phyloP scores from a whole-genome alignment of 2,113 vertebrate genomes.

The Nothobranchius kuhntae region DNA sequence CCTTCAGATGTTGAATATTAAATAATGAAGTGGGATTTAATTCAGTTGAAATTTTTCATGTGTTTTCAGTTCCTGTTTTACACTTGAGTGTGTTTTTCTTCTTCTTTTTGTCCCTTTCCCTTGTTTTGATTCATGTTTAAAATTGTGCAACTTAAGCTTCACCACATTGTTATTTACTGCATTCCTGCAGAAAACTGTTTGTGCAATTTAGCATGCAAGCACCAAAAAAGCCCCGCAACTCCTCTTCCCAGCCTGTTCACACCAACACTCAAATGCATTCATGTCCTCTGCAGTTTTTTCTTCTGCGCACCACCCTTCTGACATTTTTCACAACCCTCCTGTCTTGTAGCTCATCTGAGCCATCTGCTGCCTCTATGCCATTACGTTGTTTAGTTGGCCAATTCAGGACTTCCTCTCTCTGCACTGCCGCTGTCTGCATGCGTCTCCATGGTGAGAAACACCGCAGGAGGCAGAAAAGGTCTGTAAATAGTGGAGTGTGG shows the following conservation, averaged over 20 bases:
- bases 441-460: conserved; percentile 53
- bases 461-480: conserved; percentile 49
- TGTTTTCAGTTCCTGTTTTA: background rate
- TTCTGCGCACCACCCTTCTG: conserved; percentile 7
- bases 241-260: conserved; percentile 26
- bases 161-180: conserved; percentile 34
- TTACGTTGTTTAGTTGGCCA: conserved; percentile 50
- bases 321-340: conserved; percentile 40
- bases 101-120: background rate
- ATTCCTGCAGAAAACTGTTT: conserved; percentile 20
- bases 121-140: conserved; percentile 22
- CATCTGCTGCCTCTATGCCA: conserved; percentile 7
- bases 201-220: conserved; percentile 20
- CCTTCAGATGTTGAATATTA: no score
- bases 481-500: conserved; percentile 62
- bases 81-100: background rate
- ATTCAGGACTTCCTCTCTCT: conserved; percentile 44
- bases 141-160: background rate
- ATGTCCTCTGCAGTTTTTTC: conserved; percentile 29
- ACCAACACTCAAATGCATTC: conserved; percentile 28
- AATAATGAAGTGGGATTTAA: background rate
- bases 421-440: conserved; percentile 43
- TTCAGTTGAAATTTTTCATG: background rate
- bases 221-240: background rate
- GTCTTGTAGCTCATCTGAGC: conserved; percentile 29